Evolutionary conservation across 2,888 invertebrate genomes (phyloP).

Genomic region (Salticus scenicus): DNA sequence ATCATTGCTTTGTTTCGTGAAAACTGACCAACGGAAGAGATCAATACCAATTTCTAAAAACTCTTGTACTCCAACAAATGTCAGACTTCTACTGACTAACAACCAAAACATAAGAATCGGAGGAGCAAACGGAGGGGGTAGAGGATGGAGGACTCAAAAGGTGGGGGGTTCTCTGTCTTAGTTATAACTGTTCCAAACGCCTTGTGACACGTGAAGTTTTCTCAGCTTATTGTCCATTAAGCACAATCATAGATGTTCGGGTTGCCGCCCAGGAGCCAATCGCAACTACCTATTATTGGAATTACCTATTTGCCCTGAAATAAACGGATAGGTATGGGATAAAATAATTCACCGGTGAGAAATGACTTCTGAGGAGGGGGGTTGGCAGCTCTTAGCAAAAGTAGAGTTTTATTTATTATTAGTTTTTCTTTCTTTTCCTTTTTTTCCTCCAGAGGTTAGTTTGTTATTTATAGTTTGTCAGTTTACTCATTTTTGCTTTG

Average conservation of each 20-base stretch:
- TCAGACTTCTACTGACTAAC: conserved; percentile 43
- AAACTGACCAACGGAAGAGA: conserved; percentile 36
- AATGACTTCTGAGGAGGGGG: conserved; percentile 63
- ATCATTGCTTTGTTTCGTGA: conserved; percentile 50
- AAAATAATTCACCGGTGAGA: conserved; percentile 67
- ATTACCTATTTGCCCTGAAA: conserved; percentile 68
- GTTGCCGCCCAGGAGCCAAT: conserved; percentile 63
- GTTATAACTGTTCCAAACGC: conserved; percentile 66
- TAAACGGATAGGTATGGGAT: conserved; percentile 68
- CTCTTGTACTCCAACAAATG: conserved; percentile 57
- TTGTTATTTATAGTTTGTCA: conserved; percentile 30
- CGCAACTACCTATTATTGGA: conserved; percentile 68
- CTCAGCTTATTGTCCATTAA: conserved; percentile 66
- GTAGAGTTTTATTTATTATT: conserved; percentile 30
- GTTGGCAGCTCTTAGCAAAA: conserved; percentile 67
- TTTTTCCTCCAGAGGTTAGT: conserved; percentile 10
- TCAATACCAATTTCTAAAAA: conserved; percentile 65
- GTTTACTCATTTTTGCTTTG: background rate
- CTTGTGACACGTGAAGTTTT: conserved; percentile 68
- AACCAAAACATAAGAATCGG: conserved; percentile 34
- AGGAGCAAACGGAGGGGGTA: conserved; percentile 2
- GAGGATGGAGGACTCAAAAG: background rate
- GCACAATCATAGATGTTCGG: conserved; percentile 62
- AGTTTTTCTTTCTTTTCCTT: background rate
- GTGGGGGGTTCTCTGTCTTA: conserved; percentile 42